Evolutionary conservation across 2,113 vertebrate species (phyloP).

Genomic region (Carettochelys insculpta): DNA sequence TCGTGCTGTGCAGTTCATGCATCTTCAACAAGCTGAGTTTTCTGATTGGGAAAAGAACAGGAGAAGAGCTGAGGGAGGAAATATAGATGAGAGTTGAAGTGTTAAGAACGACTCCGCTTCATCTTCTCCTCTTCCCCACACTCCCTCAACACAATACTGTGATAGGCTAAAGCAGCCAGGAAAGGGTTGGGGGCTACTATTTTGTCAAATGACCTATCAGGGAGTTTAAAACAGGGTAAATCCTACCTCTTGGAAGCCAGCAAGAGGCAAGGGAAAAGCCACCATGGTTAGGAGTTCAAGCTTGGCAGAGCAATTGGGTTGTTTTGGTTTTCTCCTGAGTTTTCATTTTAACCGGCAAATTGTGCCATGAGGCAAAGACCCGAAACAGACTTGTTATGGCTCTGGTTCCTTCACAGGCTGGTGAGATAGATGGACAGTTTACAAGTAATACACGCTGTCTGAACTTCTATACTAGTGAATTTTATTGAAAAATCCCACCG

Average conservation of each 20-base stretch:
- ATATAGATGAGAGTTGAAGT: background rate
- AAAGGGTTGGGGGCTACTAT: background rate
- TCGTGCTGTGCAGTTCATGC: background rate
- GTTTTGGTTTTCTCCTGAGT: background rate
- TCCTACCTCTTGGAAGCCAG: background rate
- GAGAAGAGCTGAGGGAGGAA: background rate
- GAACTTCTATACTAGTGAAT: too few relatives aligned
- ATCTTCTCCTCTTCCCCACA: background rate
- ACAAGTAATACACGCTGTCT: background rate
- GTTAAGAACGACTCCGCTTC: background rate
- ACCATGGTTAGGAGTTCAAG: background rate
- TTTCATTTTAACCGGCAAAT: background rate
- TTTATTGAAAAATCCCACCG: too few relatives aligned
- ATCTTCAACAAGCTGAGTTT: background rate
- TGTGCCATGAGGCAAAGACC: background rate
- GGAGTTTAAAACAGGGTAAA: background rate
- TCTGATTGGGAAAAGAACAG: background rate
- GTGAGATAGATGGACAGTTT: background rate
- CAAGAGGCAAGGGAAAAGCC: rapidly evolving
- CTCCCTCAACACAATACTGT: background rate
- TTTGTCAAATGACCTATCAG: background rate
- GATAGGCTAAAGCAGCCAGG: background rate
- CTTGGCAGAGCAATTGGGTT: background rate
- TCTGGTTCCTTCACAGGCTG: background rate
- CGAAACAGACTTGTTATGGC: background rate